A percentile compares a stretch with the other conserved stretches of the same genome.
These are phyloP conservation scores for Macrophya annulata DNA, from an alignment of 2,888 invertebrate genomes.

Conservation along the genomic window DNA sequence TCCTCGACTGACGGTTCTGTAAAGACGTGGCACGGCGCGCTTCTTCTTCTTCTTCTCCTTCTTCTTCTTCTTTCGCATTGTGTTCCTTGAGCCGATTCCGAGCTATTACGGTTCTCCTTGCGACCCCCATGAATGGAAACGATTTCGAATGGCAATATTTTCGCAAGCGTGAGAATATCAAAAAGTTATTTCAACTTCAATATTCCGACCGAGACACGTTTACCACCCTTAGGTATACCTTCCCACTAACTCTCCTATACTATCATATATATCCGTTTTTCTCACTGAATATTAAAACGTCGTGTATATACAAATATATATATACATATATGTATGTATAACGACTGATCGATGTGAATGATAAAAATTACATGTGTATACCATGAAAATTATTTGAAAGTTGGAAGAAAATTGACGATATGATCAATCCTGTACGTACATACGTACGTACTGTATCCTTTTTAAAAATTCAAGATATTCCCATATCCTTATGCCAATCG, in stretches of 20 bases:
- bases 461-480: not conserved
- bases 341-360: not conserved
- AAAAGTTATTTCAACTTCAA: conserved; percentile 45
- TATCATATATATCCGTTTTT: not conserved
- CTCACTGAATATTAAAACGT: not conserved
- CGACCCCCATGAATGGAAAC: conserved; percentile 65
- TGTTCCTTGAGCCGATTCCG: conserved; percentile 67
- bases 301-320: too few species aligned
- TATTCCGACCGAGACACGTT: conserved; percentile 1
- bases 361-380: not conserved
- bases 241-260: too few species aligned
- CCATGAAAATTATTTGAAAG: not conserved
- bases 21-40: conserved; percentile 2
- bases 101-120: conserved; percentile 36
- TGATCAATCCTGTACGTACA: too few species aligned
- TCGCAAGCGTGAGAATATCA: conserved; percentile 59
- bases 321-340: not conserved
- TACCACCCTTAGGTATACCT: too few species aligned
- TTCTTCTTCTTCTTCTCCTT: conserved; percentile 49
- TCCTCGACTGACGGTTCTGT: conserved; percentile 36
- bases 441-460: not conserved
- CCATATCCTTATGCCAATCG: not conserved
- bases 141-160: conserved; percentile 66
- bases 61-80: conserved; percentile 60
- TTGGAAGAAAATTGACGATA: not conserved